Evolutionary conservation across 2,888 invertebrate genomes (phyloP), one percentile per base, ranked within the genome.

Genomic region (Rhamphomyia laevipes): DNA sequence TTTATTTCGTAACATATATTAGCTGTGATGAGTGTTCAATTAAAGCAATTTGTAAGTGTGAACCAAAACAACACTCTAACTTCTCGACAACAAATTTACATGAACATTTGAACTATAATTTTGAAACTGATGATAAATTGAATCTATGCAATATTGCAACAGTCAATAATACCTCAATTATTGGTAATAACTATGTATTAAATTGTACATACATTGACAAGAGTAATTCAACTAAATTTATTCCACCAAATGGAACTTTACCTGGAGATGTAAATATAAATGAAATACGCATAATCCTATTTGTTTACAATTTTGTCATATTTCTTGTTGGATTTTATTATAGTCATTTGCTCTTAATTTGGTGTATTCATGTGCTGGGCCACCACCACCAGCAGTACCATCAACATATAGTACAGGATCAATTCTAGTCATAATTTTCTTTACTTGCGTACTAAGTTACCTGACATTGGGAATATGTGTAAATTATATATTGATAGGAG

Each of bases 401-500:
- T 27, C 46, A 5, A 21, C 21, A 2, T 52, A 55, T 43, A 55
- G 55, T 17, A 50, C 52, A 7, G 83, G 84, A 5, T 78, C 83
- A 1, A 75, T 79, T 0, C 67, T 85, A 48, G 66, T 82, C 15
- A 77, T 83, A 40, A 68, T 83, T 51, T 76, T 83, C 57, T 75
- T 82, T 55, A 73, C 79, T 0, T 65, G 74, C 48, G 60, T 73
- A 3, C 67, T 75, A 31, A 66, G 80, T 52, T 86, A 86, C 62
- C 74, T 42, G 21, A 21, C 23, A 50, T 76, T 80, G 40, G 87
- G 86, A 46, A 75, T 79, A 45, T 64, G 80, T 42, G 74, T 79
- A 2, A 75, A 82, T 62, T 81, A 78, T 62, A 78, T 80, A 61
- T 66, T 82, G 38, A 76, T 82, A 66, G 85, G 85, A 27, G 85